Base-by-base conservation (phyloP, 2,113 vertebrate genomes). In the Okapia johnstoni region DNA sequence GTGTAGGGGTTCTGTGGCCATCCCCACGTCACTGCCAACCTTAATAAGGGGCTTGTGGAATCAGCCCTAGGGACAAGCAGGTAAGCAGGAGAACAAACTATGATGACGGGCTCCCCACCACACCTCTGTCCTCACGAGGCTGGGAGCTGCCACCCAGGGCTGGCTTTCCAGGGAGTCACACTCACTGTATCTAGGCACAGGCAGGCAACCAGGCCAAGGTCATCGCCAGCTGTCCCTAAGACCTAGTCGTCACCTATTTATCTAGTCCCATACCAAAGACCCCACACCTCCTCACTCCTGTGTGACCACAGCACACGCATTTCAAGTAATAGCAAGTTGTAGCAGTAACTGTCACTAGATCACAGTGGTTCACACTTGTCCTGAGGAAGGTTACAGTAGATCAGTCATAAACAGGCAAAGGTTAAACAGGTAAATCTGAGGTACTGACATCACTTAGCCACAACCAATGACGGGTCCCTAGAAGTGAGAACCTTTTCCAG, bases 331-430 rank as follows among this genome's bases (percentile, higher is more conserved):
- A 73, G 60, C 28, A 61, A 50, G 77, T 26, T 84, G 58, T 43
- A 94, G 95, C 95, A 96, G 97, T 43, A 96, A 95, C 46, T 92
- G 93, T 58, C 55, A 23, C 77, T 48, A 50, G 91, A 63, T 48
- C 85, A 58, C 12, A 46, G 1, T 52, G 90, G 84, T 77, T 55
- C 50, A 80, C 6, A 5, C 95, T 58, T 40, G 28, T 94, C 79
- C 93, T 46, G 25, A 96, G 96, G 90, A 96, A 76, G 70, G 66
- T 3, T 40, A 94, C 88, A 94, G 95, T 43, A 93, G 3, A 66
- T 70, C 36, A 61, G 36, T 76, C 58, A 55, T 16, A 63, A 11
- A 28, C 70, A 90, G 97, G 93, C 15, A 12, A 95, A 88, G 79
- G 66, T 77, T 8, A 30, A 11, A 91, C 0, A 89, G 33, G 52